These are phyloP conservation scores for Melanocharis versteri DNA, from an alignment of 2,113 vertebrate genomes.

Conservation along the genomic window DNA sequence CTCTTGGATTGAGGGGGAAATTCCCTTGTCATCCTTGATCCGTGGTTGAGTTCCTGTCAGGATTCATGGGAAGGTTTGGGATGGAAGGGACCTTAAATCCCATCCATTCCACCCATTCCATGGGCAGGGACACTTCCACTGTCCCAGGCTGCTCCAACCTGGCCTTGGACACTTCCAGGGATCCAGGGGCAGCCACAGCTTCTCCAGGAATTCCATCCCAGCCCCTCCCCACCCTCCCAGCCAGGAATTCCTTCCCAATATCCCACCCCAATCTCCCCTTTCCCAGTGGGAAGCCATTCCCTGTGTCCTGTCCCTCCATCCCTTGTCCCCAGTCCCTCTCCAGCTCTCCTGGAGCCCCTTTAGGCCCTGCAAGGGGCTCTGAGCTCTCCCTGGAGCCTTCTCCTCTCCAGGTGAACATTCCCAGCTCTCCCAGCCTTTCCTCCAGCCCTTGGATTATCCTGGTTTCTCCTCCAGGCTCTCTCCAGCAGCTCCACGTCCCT, in stretches of 20 bases:
- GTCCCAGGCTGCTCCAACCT: neutral
- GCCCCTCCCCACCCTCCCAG: neutral
- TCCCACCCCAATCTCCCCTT: too few species aligned
- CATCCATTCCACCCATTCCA: neutral
- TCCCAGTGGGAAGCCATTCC: too few species aligned
- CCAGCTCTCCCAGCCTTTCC: neutral
- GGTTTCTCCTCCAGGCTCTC: neutral
- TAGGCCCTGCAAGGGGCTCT: neutral
- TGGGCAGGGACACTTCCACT: neutral
- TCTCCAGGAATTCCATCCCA: neutral
- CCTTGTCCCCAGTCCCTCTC: neutral
- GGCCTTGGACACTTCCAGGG: neutral
- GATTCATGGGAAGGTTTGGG: neutral
- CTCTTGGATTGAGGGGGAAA: neutral
- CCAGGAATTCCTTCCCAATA: neutral
- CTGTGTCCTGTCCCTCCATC: neutral
- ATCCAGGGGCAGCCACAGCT: neutral
- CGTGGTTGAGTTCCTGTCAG: neutral
- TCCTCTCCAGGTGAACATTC: neutral
- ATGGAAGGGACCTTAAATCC: rapidly evolving
- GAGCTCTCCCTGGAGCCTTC: neutral
- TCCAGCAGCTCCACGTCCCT: neutral
- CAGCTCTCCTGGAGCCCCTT: neutral
- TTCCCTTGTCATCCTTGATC: neutral
- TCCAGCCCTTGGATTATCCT: neutral